Evolutionary conservation across 2,113 vertebrate species (phyloP).

Genomic region (Lates calcarifer): DNA sequence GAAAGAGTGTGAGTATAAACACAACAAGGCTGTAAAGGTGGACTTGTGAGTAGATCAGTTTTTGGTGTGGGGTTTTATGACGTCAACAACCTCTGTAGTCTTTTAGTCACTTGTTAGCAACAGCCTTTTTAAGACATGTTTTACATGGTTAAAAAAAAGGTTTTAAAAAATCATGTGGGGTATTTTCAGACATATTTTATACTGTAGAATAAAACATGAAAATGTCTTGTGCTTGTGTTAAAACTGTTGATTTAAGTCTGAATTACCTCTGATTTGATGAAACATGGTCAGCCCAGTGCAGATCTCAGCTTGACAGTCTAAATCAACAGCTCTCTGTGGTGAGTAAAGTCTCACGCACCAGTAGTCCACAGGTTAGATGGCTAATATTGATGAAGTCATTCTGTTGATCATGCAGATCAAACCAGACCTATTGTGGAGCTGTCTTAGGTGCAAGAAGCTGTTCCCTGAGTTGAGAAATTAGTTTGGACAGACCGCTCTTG

Average conservation of each 20-base stretch:
- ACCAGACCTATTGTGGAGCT: slow-evolving; percentile 49
- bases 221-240: too few species aligned
- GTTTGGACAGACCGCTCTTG: slow-evolving; percentile 65
- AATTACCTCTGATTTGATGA: background rate
- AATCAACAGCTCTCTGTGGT: background rate
- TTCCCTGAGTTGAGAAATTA: slow-evolving; percentile 52
- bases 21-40: too few species aligned
- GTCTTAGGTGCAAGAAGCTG: slow-evolving; percentile 26
- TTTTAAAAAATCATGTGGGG: too few species aligned
- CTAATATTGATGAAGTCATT: slow-evolving; percentile 30
- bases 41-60: too few species aligned
- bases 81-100: too few species aligned
- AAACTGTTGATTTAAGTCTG: background rate
- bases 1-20: too few species aligned
- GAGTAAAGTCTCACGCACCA: background rate
- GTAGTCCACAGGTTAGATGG: background rate
- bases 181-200: too few species aligned
- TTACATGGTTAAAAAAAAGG: too few species aligned
- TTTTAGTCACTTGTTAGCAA: too few species aligned
- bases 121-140: too few species aligned
- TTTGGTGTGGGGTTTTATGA: too few species aligned
- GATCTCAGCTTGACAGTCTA: background rate
- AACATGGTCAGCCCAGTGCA: background rate
- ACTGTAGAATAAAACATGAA: too few species aligned
- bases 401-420: slow-evolving; percentile 21